phyloP scores from a whole-genome alignment of 2,113 vertebrate species.

The Perca flavescens region DNA sequence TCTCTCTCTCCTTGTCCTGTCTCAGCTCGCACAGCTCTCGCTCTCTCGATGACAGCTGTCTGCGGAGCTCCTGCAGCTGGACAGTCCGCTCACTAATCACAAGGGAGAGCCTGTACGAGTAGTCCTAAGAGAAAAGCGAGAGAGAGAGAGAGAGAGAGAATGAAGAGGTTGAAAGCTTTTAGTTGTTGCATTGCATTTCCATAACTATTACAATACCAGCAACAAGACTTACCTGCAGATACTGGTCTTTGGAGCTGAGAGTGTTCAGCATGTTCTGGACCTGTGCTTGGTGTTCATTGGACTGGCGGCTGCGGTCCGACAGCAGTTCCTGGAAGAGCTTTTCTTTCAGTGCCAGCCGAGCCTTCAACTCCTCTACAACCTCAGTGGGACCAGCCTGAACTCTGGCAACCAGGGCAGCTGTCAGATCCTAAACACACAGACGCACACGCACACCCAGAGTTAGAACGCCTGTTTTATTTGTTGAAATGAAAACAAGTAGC shows the following conservation, averaged over 20 bases:
- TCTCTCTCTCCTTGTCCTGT: slow-evolving; percentile 66
- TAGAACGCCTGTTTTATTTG: slow-evolving; percentile 27
- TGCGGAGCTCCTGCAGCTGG: slow-evolving; percentile 89
- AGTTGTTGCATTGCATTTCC: not conserved
- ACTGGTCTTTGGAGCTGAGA: slow-evolving; percentile 88
- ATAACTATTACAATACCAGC: not conserved
- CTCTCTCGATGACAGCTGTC: slow-evolving; percentile 82
- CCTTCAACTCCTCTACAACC: slow-evolving; percentile 88
- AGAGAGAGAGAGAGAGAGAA: not conserved
- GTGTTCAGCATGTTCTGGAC: slow-evolving; percentile 88
- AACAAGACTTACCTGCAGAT: slow-evolving; percentile 82
- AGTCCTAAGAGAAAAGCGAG: slow-evolving; percentile 74
- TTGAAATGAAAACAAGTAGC: slow-evolving; percentile 35
- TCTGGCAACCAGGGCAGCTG: slow-evolving; percentile 86
- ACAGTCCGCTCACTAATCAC: slow-evolving; percentile 87
- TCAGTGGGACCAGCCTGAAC: slow-evolving; percentile 84
- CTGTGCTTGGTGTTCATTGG: slow-evolving; percentile 87
- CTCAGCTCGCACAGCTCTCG: slow-evolving; percentile 73
- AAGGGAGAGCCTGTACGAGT: slow-evolving; percentile 86
- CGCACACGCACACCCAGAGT: slow-evolving; percentile 14
- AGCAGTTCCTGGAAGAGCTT: slow-evolving; percentile 92
- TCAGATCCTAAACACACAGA: slow-evolving; percentile 85
- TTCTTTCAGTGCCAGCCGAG: slow-evolving; percentile 90
- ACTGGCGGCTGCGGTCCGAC: slow-evolving; percentile 85
- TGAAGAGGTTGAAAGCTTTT: not conserved